Percentiles rank a stretch among this genome's conserved stretches.
Evolutionary conservation across 2,113 vertebrate genomes (phyloP).

Genomic region (Pygoscelis antarcticus): DNA sequence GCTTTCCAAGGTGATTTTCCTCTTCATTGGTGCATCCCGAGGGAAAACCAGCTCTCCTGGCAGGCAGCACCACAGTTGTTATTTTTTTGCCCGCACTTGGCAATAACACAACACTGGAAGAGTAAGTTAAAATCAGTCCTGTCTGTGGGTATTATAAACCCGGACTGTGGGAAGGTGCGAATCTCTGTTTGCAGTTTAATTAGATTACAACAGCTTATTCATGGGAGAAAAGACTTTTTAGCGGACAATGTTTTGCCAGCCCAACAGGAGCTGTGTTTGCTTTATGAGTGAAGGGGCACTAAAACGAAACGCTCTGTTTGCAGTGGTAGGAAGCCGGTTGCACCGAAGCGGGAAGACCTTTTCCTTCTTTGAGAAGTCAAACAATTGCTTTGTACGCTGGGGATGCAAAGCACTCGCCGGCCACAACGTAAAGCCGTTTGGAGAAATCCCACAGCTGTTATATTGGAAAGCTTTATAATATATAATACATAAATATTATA

Average conservation of each 20-base stretch:
- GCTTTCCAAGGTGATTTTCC: not conserved
- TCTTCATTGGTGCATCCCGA: not conserved
- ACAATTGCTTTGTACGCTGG: not conserved
- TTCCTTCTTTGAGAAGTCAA: not conserved
- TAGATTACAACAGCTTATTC: not conserved
- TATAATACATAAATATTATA: not conserved
- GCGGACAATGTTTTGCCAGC: not conserved
- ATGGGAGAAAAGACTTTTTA: not conserved
- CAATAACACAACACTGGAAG: not conserved
- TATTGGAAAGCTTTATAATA: not conserved
- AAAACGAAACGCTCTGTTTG: not conserved
- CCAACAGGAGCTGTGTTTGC: not conserved
- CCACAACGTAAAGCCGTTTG: accelerated
- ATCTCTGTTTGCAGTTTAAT: not conserved
- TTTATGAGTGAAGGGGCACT: not conserved
- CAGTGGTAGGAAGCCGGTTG: not conserved
- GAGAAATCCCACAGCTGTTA: not conserved
- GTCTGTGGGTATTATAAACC: not conserved
- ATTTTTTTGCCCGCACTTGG: not conserved
- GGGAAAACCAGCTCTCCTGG: not conserved
- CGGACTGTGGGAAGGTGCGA: not conserved
- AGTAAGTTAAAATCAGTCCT: not conserved
- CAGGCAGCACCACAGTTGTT: not conserved
- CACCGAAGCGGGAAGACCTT: not conserved
- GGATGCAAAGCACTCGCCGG: not conserved